Percentiles rank a stretch among this genome's conserved stretches.
Conservation (phyloP, 2,113 vertebrate species). For the Calyptomena viridis region DNA sequence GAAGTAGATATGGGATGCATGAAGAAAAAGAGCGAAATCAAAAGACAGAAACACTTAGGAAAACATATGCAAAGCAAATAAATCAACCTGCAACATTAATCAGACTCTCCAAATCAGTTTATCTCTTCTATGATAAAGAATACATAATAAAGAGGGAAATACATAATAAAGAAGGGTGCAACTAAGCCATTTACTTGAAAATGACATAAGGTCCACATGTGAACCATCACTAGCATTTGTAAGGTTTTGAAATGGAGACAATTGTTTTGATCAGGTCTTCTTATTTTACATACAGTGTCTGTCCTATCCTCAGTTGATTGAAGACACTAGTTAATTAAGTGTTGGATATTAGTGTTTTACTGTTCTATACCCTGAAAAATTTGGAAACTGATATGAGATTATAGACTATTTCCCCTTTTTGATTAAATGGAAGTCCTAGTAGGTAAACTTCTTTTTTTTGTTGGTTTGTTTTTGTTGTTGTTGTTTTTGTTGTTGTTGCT, state of each 20-base stretch:
- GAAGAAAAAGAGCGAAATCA: background rate
- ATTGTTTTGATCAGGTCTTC: background rate
- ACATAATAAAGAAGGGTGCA: background rate
- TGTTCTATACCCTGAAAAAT: background rate
- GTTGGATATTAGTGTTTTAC: background rate
- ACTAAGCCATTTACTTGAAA: background rate
- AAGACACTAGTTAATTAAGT: background rate
- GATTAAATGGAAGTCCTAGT: background rate
- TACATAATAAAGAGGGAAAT: background rate
- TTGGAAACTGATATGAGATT: background rate
- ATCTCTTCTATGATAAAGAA: background rate
- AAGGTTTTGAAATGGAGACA: background rate
- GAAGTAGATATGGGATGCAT: background rate
- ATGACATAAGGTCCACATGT: background rate
- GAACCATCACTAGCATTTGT: background rate
- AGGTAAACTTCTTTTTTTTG: background rate
- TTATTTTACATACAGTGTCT: background rate
- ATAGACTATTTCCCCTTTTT: background rate
- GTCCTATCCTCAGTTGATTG: background rate
- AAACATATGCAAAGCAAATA: background rate
- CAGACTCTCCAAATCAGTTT: slow-evolving; percentile 11
- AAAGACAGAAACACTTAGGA: background rate
- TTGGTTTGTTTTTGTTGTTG: background rate
- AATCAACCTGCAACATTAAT: background rate
- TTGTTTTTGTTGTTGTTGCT: background rate